These are phyloP conservation scores for Ligdia adustata DNA, from an alignment of 2,888 invertebrate genomes.

Conservation along the genomic window DNA sequence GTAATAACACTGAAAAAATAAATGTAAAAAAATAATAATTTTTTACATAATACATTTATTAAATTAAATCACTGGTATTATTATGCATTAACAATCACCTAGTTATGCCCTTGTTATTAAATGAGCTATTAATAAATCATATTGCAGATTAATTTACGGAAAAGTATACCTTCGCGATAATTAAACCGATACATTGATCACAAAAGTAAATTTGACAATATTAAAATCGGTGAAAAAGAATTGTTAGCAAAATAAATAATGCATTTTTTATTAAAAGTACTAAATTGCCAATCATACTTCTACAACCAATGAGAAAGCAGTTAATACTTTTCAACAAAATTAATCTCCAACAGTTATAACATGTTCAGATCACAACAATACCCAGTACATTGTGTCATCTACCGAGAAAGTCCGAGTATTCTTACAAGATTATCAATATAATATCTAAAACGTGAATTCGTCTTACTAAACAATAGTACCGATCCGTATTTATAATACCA, in stretches of 20 bases:
- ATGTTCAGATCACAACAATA: slow-evolving; percentile 63
- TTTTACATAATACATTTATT: neutral
- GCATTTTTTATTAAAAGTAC: too few species aligned
- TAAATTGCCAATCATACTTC: slow-evolving; percentile 21
- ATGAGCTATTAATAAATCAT: slow-evolving; percentile 1
- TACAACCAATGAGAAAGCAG: slow-evolving; percentile 31
- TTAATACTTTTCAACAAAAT: slow-evolving; percentile 40
- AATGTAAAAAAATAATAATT: neutral
- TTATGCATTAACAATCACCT: slow-evolving; percentile 28
- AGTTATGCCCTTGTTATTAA: slow-evolving; percentile 18
- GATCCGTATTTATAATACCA: slow-evolving; percentile 74
- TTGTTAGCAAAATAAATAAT: too few species aligned
- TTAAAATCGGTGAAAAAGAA: slow-evolving; percentile 23
- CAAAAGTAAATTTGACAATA: slow-evolving; percentile 33
- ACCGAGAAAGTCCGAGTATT: slow-evolving; percentile 75
- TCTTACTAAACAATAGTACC: slow-evolving; percentile 65
- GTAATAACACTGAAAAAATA: neutral
- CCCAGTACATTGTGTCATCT: slow-evolving; percentile 68
- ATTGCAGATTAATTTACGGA: slow-evolving; percentile 30
- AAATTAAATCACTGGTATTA: slow-evolving; percentile 31
- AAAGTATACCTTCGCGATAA: slow-evolving; percentile 8
- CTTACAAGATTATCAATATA: slow-evolving; percentile 66
- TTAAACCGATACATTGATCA: slow-evolving; percentile 11
- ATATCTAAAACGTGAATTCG: slow-evolving; percentile 75
- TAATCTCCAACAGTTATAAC: slow-evolving; percentile 40